Conservation (phyloP, 2,113 vertebrate genomes). For the Oryctolagus cuniculus region DNA sequence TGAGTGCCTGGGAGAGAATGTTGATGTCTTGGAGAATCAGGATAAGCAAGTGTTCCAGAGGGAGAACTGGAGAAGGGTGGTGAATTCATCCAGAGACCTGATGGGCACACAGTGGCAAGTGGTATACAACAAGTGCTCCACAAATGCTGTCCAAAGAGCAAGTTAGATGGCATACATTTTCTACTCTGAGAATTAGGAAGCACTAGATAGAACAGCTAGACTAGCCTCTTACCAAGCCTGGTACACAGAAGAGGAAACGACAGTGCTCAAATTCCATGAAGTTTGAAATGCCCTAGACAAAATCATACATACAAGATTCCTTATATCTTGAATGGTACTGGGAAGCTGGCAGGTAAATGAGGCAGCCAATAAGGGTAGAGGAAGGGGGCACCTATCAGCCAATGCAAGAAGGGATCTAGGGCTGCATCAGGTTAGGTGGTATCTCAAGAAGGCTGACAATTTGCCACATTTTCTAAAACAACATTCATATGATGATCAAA, state of each 20-base stretch:
- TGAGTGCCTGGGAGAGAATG: constrained; percentile 11
- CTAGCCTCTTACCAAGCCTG: background rate
- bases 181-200: background rate
- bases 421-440: background rate
- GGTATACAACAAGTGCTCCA: background rate
- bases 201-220: background rate
- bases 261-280: background rate
- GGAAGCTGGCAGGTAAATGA: background rate
- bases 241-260: background rate
- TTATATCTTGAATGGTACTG: background rate
- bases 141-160: background rate
- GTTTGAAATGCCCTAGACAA: background rate
- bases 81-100: background rate
- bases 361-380: background rate
- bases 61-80: background rate
- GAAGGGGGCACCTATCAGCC: background rate
- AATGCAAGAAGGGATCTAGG: background rate
- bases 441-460: background rate
- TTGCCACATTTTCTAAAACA: background rate
- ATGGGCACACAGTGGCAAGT: background rate
- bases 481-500: background rate
- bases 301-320: background rate
- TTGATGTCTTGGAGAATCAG: background rate
- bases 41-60: background rate
- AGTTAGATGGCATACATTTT: background rate